phyloP scores from a whole-genome alignment of 2,888 invertebrate species.

The Tinea pellionella region DNA sequence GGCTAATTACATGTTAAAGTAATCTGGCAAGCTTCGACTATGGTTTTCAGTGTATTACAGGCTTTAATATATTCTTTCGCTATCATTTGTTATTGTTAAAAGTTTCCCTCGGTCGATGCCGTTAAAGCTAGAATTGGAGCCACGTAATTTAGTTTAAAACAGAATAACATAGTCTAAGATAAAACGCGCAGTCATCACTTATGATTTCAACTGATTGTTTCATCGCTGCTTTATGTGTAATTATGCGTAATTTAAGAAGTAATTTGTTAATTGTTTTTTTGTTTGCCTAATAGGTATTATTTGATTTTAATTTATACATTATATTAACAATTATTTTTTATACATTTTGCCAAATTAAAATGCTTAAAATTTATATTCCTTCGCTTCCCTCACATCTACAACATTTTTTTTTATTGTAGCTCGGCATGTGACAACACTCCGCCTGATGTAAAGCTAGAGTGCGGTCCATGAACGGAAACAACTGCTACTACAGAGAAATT shows the following conservation, averaged over 20 bases:
- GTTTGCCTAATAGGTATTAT: neutral
- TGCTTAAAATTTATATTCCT: no score
- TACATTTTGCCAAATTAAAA: no score
- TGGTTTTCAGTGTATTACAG: neutral
- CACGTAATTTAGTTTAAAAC: neutral
- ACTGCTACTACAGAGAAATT: no score
- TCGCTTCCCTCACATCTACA: no score
- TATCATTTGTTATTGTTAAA: neutral
- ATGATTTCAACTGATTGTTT: neutral
- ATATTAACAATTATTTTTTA: neutral
- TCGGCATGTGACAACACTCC: no score
- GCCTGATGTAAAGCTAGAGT: no score
- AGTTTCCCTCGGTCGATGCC: neutral
- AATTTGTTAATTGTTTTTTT: neutral
- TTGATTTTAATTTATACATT: neutral
- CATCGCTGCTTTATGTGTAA: neutral
- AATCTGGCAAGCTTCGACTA: neutral
- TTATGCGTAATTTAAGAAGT: neutral
- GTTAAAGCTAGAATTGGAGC: neutral
- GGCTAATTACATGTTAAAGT: no score
- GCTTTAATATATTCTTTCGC: neutral
- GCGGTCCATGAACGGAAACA: no score
- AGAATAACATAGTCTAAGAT: neutral
- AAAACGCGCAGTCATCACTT: neutral
- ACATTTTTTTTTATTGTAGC: no score